Evolutionary conservation across 2,888 invertebrate genomes (phyloP).

Genomic region (Acleris cristana): DNA sequence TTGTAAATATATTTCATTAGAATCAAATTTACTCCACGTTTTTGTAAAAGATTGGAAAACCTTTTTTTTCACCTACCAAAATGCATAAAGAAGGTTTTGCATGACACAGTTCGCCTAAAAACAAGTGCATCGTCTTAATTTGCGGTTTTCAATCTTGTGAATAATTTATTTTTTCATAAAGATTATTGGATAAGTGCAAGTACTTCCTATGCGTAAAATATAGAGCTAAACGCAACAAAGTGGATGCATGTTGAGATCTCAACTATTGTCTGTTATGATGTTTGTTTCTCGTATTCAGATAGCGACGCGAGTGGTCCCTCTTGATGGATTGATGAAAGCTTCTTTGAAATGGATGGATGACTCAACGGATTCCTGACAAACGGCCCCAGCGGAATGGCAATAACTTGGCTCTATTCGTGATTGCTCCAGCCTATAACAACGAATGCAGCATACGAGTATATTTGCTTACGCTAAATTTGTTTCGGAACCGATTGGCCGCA

Average conservation of each 20-base stretch:
- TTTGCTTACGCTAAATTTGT: conserved; percentile 69
- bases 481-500: conserved; percentile 72
- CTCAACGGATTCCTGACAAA: conserved; percentile 52
- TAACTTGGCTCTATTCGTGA: conserved; percentile 54
- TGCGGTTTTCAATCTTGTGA: not conserved
- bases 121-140: not conserved
- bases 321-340: conserved; percentile 62
- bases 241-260: conserved; percentile 16
- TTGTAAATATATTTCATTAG: conserved; percentile 25
- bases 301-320: conserved; percentile 41
- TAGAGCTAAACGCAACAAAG: not conserved
- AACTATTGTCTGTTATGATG: conserved; percentile 32
- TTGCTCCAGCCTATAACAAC: conserved; percentile 38
- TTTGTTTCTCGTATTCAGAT: conserved; percentile 36
- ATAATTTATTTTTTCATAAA: not conserved
- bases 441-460: conserved; percentile 40
- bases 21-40: not conserved
- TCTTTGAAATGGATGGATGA: conserved; percentile 59
- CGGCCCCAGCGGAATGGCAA: conserved; percentile 47
- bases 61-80: too few species aligned
- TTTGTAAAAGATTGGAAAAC: too few species aligned
- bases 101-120: too few species aligned
- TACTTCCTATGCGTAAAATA: conserved; percentile 4
- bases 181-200: not conserved
- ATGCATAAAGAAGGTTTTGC: too few species aligned